Base-by-base conservation (phyloP, 2,888 invertebrate genomes). In the Trichogramma evanescens region DNA sequence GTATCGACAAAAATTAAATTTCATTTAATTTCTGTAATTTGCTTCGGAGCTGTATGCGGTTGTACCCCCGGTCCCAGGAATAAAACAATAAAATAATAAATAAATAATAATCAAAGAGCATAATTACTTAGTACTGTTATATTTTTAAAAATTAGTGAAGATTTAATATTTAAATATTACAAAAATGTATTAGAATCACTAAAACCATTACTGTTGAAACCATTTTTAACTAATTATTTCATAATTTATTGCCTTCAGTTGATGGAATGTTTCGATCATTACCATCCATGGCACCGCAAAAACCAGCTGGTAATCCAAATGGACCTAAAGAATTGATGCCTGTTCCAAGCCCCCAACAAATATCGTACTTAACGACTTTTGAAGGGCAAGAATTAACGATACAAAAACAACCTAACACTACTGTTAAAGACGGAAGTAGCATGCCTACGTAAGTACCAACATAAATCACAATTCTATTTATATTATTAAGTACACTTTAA, bases 371-470 rank as follows among this genome's bases (percentile, higher is more conserved):
- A 74, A 94, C 93, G 82, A 90, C 93, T 70, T 95, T 95, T 79
- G 95, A 95, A 83, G 94, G 94, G 65, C 95, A 95, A 83, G 95
- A 95, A 81, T 81, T 95, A 74, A 95, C 94, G 70, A 95, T 95
- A 80, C 95, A 95, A 77, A 95, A 95, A 79, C 95, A 95, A 80
- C 91, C 94, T 54, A 95, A 95, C 77, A 91, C 92, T 48, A 92
- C 92, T 79, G 80, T 91, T 65, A 89, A 90, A 78, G 91, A 89
- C 78, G 85, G 85, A 6, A 45, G n/a, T 45, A 86, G 84, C 67
- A 79, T 82, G 75, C 87, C 89, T 62, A 85, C 87, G 90, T 90
- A 83, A 83, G 87, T 84, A 52, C 41, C 26, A 53, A 9, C n/a
- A 38, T 40, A 10, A n/a, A 51, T 9, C 42, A 49, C 26, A 39